A percentile compares a stretch with the other conserved stretches of the same genome.
phyloP scores from a whole-genome alignment of 1,140 invertebrate genomes.

The Chymomyza costata region DNA sequence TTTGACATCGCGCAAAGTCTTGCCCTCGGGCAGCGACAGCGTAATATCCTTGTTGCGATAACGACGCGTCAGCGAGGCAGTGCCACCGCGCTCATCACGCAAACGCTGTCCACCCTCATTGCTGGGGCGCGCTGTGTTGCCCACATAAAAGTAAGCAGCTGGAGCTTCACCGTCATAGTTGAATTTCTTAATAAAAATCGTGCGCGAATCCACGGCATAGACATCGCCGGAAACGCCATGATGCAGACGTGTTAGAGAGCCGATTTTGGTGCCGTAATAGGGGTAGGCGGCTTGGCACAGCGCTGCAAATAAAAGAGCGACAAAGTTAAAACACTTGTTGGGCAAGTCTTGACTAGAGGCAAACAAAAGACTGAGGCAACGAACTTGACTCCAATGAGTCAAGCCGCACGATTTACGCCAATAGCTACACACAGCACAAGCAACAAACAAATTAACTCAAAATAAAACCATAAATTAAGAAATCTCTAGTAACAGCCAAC shows the following conservation, averaged over 20 bases:
- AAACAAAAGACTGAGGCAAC: constrained; percentile 72
- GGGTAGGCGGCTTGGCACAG: constrained; percentile 65
- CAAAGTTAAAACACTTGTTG: constrained; percentile 18
- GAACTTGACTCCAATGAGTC: constrained; percentile 45
- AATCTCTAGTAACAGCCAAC: constrained; percentile 16
- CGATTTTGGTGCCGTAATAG: constrained; percentile 88
- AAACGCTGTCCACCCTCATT: constrained; percentile 84
- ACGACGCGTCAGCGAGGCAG: constrained; percentile 80
- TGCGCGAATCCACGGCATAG: constrained; percentile 90
- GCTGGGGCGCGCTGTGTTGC: constrained; percentile 80
- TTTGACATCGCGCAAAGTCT: constrained; percentile 86
- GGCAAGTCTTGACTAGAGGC: constrained; percentile 13
- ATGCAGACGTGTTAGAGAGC: constrained; percentile 84
- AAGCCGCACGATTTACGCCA: constrained; percentile 17
- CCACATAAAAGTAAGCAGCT: constrained; percentile 92
- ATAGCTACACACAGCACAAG: background rate
- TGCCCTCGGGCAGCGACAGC: constrained; percentile 89
- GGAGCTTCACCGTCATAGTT: constrained; percentile 92
- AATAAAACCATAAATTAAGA: constrained; percentile 29
- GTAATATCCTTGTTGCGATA: constrained; percentile 89
- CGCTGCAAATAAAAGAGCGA: constrained; percentile 28
- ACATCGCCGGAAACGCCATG: constrained; percentile 90
- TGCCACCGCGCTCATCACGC: constrained; percentile 86
- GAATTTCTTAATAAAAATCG: constrained; percentile 90
- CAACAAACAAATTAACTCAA: background rate